Conservation (phyloP, 2,797 vertebrate species). For the Nyctalus aviator region DNA sequence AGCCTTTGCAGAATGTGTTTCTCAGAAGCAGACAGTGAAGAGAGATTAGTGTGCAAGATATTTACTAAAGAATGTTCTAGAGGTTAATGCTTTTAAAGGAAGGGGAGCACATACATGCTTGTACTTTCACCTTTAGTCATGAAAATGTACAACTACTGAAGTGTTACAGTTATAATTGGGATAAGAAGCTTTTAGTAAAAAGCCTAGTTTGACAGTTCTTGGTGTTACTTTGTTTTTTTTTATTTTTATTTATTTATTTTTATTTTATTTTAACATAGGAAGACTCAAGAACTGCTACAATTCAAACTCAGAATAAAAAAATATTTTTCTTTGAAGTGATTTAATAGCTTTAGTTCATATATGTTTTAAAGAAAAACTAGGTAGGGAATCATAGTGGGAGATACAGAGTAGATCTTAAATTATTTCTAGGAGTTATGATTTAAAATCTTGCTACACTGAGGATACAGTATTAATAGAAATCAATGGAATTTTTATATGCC, state of each 20-base stretch:
- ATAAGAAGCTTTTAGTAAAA: not conserved
- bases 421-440: constrained; percentile 19
- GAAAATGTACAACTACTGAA: not conserved
- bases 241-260: too few relatives aligned
- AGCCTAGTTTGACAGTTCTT: not conserved
- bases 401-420: not conserved
- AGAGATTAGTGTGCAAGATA: not conserved
- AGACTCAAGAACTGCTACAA: not conserved
- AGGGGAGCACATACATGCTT: not conserved
- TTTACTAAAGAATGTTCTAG: not conserved
- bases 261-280: not conserved
- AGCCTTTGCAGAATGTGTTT: not conserved
- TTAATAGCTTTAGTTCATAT: not conserved
- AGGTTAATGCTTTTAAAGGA: not conserved
- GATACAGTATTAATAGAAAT: too few relatives aligned
- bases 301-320: not conserved
- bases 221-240: not conserved
- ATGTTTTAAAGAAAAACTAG: constrained; percentile 16
- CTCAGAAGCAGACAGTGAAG: not conserved
- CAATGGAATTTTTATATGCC: too few relatives aligned
- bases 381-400: not conserved
- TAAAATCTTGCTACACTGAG: not conserved
- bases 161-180: not conserved
- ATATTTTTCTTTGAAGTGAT: not conserved
- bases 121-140: not conserved